These are phyloP conservation scores for Cichladusa arquata DNA, from an alignment of 2,113 vertebrate genomes.

Conservation along the genomic window DNA sequence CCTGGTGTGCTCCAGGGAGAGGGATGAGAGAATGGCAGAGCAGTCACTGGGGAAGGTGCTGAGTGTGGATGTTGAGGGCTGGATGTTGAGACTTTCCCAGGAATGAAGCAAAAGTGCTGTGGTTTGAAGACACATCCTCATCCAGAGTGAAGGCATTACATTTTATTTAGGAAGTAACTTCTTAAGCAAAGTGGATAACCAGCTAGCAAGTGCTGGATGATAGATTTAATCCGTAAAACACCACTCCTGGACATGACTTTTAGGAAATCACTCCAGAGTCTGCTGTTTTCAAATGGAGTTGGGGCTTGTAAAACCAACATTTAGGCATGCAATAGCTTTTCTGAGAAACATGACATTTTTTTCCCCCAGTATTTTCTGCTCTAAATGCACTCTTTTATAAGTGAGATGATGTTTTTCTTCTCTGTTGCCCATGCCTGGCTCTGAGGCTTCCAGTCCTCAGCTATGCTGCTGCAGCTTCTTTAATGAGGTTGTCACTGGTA, in stretches of 20 bases:
- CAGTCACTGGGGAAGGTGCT: background rate
- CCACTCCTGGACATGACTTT: background rate
- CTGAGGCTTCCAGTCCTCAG: background rate
- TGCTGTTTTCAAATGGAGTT: background rate
- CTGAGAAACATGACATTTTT: background rate
- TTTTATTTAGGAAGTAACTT: background rate
- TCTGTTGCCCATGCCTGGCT: background rate
- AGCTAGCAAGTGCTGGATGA: background rate
- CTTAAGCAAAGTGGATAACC: background rate
- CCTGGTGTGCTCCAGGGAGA: background rate
- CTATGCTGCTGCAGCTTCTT: background rate
- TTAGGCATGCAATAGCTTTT: background rate
- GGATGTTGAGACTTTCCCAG: background rate
- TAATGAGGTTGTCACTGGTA: rapidly evolving
- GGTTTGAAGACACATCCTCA: background rate
- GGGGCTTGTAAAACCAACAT: background rate
- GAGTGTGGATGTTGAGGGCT: background rate
- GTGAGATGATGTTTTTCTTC: background rate
- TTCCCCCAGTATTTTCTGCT: background rate
- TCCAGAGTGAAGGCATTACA: background rate
- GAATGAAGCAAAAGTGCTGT: background rate
- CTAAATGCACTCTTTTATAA: background rate
- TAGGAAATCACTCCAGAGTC: background rate
- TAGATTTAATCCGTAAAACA: background rate
- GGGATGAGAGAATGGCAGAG: background rate